Evolutionary conservation across 2,797 vertebrate genomes (phyloP).

Genomic region (Channallabes apus): DNA sequence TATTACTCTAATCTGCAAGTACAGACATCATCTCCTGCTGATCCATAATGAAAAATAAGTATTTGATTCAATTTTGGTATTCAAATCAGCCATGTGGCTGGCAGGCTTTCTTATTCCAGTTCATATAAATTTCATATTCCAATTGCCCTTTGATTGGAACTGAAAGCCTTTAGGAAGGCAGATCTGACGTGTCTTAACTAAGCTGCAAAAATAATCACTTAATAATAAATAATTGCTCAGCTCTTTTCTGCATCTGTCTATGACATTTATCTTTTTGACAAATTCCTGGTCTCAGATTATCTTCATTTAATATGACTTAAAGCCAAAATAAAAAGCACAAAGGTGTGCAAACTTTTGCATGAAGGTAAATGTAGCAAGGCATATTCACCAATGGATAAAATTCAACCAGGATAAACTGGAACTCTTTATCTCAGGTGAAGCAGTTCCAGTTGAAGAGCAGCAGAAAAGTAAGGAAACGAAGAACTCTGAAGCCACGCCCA

Average conservation of each 20-base stretch:
- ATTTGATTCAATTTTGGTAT: background rate
- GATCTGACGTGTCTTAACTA: background rate
- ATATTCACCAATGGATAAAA: background rate
- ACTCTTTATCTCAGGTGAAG: conserved; percentile 78
- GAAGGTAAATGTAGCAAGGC: background rate
- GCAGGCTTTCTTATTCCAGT: background rate
- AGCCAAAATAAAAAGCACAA: background rate
- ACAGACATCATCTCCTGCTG: background rate
- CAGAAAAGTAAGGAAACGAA: conserved; percentile 85
- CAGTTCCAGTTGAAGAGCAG: conserved; percentile 90
- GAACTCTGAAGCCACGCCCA: conserved; percentile 75
- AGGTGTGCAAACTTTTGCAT: background rate
- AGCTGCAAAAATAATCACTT: background rate
- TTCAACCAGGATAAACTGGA: background rate
- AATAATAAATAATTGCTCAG: background rate
- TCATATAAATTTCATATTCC: background rate
- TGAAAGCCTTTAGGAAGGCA: background rate
- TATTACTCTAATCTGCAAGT: background rate
- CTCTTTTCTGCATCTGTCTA: background rate
- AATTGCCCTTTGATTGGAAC: background rate
- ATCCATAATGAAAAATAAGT: background rate
- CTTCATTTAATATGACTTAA: background rate
- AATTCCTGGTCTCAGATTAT: background rate
- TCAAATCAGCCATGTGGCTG: background rate
- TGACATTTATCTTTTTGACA: background rate